phyloP scores from a whole-genome alignment of 2,888 invertebrate species.

The Mantis religiosa region DNA sequence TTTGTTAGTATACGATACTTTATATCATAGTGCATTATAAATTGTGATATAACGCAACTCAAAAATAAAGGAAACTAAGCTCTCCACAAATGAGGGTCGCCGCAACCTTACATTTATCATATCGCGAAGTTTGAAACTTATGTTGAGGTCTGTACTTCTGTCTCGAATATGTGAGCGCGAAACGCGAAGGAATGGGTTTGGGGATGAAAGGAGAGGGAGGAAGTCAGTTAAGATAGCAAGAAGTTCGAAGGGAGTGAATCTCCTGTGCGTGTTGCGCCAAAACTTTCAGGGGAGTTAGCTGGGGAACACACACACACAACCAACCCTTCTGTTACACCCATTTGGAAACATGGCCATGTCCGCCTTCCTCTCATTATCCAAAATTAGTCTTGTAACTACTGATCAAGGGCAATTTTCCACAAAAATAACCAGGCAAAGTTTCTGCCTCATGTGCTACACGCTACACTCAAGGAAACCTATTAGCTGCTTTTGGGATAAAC shows the following conservation, averaged over 20 bases:
- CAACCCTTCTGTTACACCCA: background rate
- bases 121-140: background rate
- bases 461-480: background rate
- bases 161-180: background rate
- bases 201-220: background rate
- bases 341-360: background rate
- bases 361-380: background rate
- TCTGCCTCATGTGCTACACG: background rate
- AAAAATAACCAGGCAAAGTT: background rate
- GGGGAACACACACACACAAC: background rate
- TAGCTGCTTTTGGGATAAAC: background rate
- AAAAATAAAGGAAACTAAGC: background rate
- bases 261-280: background rate
- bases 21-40: background rate
- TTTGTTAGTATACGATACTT: no score
- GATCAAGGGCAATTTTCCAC: background rate
- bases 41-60: background rate
- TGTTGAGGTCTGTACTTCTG: background rate
- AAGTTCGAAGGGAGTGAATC: background rate
- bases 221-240: conserved; percentile 11
- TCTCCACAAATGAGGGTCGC: background rate
- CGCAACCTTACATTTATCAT: background rate
- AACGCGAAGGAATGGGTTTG: background rate
- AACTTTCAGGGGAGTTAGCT: background rate
- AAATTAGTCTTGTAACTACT: background rate